A percentile compares a stretch with the other conserved stretches of the same genome.
These are phyloP conservation scores for Pristiophorus japonicus DNA, from an alignment of 2,113 vertebrate species.

Conservation along the genomic window DNA sequence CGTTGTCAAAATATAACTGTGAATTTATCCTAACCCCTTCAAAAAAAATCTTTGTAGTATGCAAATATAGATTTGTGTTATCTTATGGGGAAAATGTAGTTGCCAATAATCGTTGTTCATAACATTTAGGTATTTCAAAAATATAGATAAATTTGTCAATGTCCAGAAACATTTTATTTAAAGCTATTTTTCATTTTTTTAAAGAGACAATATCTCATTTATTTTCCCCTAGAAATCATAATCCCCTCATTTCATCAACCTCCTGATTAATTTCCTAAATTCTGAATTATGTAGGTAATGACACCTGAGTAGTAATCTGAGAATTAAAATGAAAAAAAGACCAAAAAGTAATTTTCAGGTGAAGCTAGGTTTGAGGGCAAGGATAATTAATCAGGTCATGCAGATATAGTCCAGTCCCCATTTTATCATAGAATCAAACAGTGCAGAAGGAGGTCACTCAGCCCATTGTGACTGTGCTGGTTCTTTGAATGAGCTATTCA, in stretches of 20 bases:
- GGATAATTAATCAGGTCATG: not conserved
- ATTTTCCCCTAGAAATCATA: not conserved
- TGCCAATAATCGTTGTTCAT: not conserved
- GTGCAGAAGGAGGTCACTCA: not conserved
- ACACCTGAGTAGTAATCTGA: not conserved
- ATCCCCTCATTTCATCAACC: no score
- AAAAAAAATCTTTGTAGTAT: not conserved
- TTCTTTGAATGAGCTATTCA: not conserved
- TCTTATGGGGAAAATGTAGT: not conserved
- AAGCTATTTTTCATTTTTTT: not conserved
- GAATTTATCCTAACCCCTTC: not conserved
- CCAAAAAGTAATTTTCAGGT: not conserved
- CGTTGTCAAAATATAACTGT: not conserved
- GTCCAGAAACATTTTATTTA: not conserved
- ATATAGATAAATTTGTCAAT: not conserved
- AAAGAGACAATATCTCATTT: not conserved
- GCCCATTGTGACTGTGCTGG: not conserved
- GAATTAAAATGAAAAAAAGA: not conserved
- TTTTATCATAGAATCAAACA: not conserved
- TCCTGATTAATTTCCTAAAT: not conserved
- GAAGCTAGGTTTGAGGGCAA: not conserved
- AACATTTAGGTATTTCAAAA: not conserved
- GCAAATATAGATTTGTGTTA: not conserved
- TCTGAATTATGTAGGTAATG: not conserved
- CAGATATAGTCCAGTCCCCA: not conserved